Conservation (phyloP, 2,113 vertebrate genomes). For the Triplophysa rosa region DNA sequence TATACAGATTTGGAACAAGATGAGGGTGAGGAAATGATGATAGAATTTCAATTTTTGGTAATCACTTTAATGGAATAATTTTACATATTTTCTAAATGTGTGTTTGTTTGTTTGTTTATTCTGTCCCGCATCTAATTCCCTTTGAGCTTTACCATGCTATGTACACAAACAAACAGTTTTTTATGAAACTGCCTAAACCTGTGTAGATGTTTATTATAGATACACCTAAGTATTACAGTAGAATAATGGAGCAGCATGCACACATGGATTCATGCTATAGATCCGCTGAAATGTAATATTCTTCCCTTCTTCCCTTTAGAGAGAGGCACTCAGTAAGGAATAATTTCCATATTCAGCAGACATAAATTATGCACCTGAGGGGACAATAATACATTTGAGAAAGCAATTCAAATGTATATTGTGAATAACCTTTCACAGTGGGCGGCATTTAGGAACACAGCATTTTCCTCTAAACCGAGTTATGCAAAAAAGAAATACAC, state of each 20-base stretch:
- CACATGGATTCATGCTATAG: constrained; percentile 21
- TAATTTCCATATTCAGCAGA: constrained; percentile 45
- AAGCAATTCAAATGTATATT: constrained; percentile 50
- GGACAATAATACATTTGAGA: constrained; percentile 46
- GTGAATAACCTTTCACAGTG: constrained; percentile 44
- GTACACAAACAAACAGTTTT: too few species aligned
- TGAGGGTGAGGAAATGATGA: too few species aligned
- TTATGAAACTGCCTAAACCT: too few species aligned
- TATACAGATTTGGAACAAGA: too few species aligned
- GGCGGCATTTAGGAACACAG: constrained; percentile 44
- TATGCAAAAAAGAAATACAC: constrained; percentile 51
- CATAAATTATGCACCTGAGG: constrained; percentile 48
- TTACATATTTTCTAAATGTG: too few species aligned
- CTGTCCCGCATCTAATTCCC: too few species aligned
- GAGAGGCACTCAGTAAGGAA: constrained; percentile 9
- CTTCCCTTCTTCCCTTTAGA: constrained; percentile 33
- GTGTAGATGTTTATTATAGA: neutral
- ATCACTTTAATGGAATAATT: too few species aligned
- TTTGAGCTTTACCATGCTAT: too few species aligned
- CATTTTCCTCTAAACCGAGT: constrained; percentile 47
- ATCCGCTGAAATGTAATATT: constrained; percentile 39
- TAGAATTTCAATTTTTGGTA: too few species aligned
- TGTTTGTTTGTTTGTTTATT: too few species aligned
- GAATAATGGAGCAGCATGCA: neutral
- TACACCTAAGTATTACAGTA: neutral